Evolutionary conservation across 2,797 vertebrate genomes (phyloP), one percentile per base, ranked within the genome.

Genomic region (Hypotaenidia okinawae): DNA sequence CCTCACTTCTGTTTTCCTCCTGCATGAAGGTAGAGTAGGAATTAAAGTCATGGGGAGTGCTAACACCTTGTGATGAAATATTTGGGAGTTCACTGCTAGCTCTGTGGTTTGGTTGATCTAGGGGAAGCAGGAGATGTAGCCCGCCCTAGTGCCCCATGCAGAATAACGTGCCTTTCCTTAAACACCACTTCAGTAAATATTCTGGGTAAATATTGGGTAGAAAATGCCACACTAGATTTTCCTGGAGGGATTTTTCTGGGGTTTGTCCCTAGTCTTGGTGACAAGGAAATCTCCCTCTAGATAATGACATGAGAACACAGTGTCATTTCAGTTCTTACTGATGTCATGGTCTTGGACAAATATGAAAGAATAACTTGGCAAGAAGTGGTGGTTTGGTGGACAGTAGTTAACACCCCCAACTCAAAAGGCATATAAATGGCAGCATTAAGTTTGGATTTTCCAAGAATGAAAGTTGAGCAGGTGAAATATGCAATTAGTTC

Each of bases 1-100:
- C 89, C 74, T 84, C 70, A 57, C 72, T 87, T 78, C 66, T 69
- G 75, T 89, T 66, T 82, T 92, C n/a, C 84, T 81, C 69, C 54
- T 87, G 49, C 43, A 51, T 7, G 3, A 23, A 63, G 58, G 84
- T 21, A 63, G 55, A 73, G 73, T 3, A 51, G 74, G 35, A 80
- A 88, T 84, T 86, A 35, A 82, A 92, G 85, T 70, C 39, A 52
- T 16, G 45, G 51, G 82, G 84, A 76, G 58, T 1, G 0, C 69
- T 92, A 2, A 0, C 75, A 57, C 23, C 88, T 54, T 84, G 11
- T 2, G 57, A 64, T 28, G 75, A 41, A 90, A 82, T 33, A 9
- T 24, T 66, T 63, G 74, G 80, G 69, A 49, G 14, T 35, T 70
- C 22, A 5, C 45, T 66, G 76, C 72, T 61, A 9, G 43, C 55